These are phyloP conservation scores for Aphidoletes aphidimyza DNA, from an alignment of 2,888 invertebrate species.

Conservation along the genomic window DNA sequence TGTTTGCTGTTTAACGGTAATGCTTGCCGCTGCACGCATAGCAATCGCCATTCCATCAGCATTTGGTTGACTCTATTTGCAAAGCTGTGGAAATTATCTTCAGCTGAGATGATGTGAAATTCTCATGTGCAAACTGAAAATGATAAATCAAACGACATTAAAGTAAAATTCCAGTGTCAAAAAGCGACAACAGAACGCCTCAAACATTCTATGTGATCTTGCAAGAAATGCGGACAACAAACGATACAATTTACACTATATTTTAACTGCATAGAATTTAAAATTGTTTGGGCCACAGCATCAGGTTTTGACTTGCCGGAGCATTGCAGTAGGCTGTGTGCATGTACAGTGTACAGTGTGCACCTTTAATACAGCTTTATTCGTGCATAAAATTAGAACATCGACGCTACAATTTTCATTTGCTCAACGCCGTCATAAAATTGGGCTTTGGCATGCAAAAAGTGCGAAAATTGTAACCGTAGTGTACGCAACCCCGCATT, in stretches of 20 bases:
- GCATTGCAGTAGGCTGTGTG: too few relatives aligned
- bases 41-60: too few relatives aligned
- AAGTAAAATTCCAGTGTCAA: conserved; percentile 48
- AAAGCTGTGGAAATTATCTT: background rate
- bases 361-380: conserved; percentile 32
- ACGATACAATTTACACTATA: background rate
- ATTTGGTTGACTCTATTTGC: background rate
- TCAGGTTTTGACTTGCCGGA: background rate
- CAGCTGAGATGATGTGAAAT: conserved; percentile 11
- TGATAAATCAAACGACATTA: conserved; percentile 50
- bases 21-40: too few relatives aligned
- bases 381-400: conserved; percentile 52
- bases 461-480: background rate
- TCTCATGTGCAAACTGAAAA: conserved; percentile 27
- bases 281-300: too few relatives aligned
- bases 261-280: too few relatives aligned
- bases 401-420: conserved; percentile 42
- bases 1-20: conserved; percentile 16
- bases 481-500: conserved; percentile 1
- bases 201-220: conserved; percentile 2
- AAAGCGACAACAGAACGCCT: conserved; percentile 9
- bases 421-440: background rate
- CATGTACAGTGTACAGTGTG: too few relatives aligned
- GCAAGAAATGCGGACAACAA: conserved; percentile 30
- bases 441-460: conserved; percentile 6